Percentiles rank a stretch among this genome's conserved stretches.
These are phyloP conservation scores for Anthonomus grandis DNA, from an alignment of 1,140 invertebrate genomes.

Conservation along the genomic window DNA sequence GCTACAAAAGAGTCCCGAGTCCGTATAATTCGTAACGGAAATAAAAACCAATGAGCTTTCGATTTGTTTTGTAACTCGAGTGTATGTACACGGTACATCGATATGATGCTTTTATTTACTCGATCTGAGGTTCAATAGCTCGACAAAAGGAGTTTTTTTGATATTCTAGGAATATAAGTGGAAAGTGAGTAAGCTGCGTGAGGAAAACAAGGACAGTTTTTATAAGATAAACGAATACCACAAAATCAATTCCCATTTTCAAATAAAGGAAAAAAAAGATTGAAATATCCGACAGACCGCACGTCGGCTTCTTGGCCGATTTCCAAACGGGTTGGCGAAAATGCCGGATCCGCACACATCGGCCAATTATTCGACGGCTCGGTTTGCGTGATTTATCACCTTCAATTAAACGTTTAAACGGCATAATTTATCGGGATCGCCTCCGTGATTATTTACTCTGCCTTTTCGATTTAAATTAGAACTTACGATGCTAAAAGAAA, in stretches of 20 bases:
- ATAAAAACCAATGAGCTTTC: conserved; percentile 16
- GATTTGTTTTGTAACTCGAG: no score
- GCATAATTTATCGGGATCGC: conserved; percentile 8
- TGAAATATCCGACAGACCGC: no score
- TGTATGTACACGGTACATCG: no score
- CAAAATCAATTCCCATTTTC: no score
- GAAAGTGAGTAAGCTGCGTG: no score
- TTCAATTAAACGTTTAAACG: conserved; percentile 14
- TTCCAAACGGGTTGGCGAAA: conserved; percentile 2
- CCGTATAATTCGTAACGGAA: conserved; percentile 3
- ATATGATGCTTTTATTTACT: no score
- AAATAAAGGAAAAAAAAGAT: no score
- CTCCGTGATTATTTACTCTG: conserved; percentile 11
- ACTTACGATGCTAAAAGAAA: background rate
- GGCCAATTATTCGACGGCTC: conserved; percentile 6
- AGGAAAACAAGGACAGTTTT: no score
- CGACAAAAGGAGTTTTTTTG: no score
- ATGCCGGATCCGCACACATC: background rate
- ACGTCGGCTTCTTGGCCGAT: conserved; percentile 6
- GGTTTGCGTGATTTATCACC: conserved; percentile 7
- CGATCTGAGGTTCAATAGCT: no score
- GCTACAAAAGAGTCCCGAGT: conserved; percentile 8
- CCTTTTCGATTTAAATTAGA: conserved; percentile 8
- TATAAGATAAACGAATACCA: no score
- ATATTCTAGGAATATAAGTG: no score